Percentiles rank a stretch among this genome's conserved stretches.
These are phyloP conservation scores for Epistrophella euchroma DNA, from an alignment of 2,888 invertebrate genomes.

Conservation along the genomic window DNA sequence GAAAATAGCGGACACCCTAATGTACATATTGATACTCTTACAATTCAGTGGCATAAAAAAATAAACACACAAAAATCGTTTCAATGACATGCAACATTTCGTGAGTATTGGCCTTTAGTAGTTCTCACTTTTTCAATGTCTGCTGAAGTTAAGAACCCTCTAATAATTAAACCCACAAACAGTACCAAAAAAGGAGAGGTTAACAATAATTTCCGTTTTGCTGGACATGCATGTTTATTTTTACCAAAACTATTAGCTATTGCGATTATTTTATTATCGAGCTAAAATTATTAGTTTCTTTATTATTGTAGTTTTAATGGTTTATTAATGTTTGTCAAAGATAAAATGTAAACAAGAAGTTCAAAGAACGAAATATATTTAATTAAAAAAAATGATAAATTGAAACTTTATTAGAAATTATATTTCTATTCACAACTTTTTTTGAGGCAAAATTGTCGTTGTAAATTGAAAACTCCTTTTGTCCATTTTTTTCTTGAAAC, in stretches of 20 bases:
- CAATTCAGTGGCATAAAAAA: not conserved
- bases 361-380: too few relatives aligned
- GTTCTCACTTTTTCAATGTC: not conserved
- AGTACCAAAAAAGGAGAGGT: not conserved
- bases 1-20: too few relatives aligned
- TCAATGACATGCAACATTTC: conserved; percentile 21
- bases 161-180: not conserved
- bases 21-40: conserved; percentile 11
- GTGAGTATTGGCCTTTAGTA: conserved; percentile 1
- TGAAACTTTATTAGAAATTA: not conserved
- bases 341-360: too few relatives aligned
- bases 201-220: not conserved
- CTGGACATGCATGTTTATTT: not conserved
- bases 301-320: too few relatives aligned
- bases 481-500: too few relatives aligned
- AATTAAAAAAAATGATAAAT: not conserved
- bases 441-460: too few relatives aligned
- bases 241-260: not conserved
- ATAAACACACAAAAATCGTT: not conserved
- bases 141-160: not conserved
- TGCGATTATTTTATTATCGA: not conserved
- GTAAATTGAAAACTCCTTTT: too few relatives aligned
- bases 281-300: too few relatives aligned
- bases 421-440: too few relatives aligned
- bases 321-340: too few relatives aligned